These are phyloP conservation scores for Chrysochloris asiatica DNA, from an alignment of 2,113 vertebrate genomes.

Conservation along the genomic window DNA sequence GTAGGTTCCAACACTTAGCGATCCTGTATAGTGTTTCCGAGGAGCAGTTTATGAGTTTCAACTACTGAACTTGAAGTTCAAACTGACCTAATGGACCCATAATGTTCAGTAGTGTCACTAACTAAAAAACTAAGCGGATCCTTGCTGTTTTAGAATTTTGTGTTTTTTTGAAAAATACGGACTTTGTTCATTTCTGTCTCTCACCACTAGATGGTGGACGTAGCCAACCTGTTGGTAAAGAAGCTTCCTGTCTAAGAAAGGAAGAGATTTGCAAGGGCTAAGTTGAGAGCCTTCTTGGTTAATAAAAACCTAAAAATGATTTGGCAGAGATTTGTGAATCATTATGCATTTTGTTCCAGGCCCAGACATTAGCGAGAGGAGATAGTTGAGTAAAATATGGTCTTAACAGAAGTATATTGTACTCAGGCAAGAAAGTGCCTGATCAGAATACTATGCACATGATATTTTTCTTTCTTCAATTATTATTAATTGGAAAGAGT, in stretches of 20 bases:
- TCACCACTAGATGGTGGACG: conserved; percentile 83
- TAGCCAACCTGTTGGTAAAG: conserved; percentile 57
- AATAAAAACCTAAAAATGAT: conserved; percentile 48
- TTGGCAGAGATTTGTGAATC: conserved; percentile 39
- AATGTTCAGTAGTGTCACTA: neutral
- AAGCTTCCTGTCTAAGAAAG: rapidly evolving
- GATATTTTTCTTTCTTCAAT: neutral
- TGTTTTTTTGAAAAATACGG: neutral
- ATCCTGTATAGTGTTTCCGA: too few relatives aligned
- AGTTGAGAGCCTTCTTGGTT: conserved; percentile 51
- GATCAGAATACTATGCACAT: conserved; percentile 35
- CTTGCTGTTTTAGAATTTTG: neutral
- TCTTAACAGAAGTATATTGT: neutral
- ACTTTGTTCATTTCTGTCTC: neutral
- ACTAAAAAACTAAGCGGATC: conserved; percentile 33
- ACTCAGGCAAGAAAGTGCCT: neutral
- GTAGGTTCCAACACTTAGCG: too few relatives aligned
- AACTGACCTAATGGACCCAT: too few relatives aligned
- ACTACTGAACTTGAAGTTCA: too few relatives aligned
- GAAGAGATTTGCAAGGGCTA: neutral
- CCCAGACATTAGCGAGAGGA: conserved; percentile 14
- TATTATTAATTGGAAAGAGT: conserved; percentile 39
- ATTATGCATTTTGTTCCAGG: conserved; percentile 51
- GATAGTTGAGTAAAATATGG: conserved; percentile 41
- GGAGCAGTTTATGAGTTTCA: too few relatives aligned